Evolutionary conservation across 1,140 invertebrate species (phyloP).

Genomic region (Zaprionus lachaisei): DNA sequence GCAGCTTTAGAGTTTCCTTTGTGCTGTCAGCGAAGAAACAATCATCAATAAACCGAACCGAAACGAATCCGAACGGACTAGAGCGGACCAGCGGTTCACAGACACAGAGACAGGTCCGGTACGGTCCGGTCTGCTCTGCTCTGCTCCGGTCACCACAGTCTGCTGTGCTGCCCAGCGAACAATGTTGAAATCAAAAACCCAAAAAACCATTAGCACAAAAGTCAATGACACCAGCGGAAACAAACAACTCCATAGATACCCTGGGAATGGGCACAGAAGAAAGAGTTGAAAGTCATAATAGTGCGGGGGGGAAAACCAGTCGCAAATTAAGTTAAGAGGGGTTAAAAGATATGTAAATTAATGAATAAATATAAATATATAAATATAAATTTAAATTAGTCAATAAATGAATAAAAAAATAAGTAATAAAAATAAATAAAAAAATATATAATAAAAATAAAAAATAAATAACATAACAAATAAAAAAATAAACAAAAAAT

Average conservation of each 20-base stretch:
- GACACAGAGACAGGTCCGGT: neutral
- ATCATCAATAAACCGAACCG: constrained; percentile 73
- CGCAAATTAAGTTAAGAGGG: no score
- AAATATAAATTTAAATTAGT: no score
- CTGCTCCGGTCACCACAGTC: constrained; percentile 1
- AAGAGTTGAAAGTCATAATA: neutral
- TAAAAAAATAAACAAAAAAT: no score
- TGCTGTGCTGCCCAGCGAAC: constrained; percentile 59
- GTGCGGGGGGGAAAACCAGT: no score
- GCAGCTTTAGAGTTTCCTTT: constrained; percentile 65
- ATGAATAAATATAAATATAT: no score
- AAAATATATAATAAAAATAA: no score
- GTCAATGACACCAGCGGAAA: constrained; percentile 58
- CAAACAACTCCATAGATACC: constrained; percentile 26
- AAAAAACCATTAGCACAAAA: constrained; percentile 78
- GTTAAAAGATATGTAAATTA: no score
- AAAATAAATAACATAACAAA: no score
- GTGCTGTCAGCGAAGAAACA: constrained; percentile 74
- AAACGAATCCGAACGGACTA: constrained; percentile 13
- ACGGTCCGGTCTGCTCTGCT: no score
- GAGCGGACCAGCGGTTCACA: neutral
- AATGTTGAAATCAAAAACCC: constrained; percentile 73
- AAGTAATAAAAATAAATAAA: no score
- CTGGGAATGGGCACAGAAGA: neutral
- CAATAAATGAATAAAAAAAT: no score